These are phyloP conservation scores for Girardinus metallicus DNA, from an alignment of 2,797 vertebrate species.

Conservation along the genomic window DNA sequence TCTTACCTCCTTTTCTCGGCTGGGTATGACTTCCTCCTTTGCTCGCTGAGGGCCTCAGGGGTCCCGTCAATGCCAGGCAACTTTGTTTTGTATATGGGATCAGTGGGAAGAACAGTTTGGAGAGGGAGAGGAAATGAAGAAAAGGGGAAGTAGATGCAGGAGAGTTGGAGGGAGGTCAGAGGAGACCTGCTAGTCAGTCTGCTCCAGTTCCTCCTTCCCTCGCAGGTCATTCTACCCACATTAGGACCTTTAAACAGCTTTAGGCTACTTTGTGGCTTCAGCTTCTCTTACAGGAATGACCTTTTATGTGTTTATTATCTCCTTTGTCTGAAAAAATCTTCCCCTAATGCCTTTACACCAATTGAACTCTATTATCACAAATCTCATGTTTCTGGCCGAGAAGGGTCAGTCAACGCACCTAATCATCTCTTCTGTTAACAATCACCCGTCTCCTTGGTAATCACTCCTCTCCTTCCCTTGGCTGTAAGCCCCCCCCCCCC, in stretches of 20 bases:
- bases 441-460: constrained; percentile 70
- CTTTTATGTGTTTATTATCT: constrained; percentile 5
- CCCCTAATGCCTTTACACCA: constrained; percentile 10
- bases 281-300: neutral
- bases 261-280: constrained; percentile 43
- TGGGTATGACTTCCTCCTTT: constrained; percentile 70
- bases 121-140: constrained; percentile 72
- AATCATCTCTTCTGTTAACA: constrained; percentile 75
- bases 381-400: constrained; percentile 29
- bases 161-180: constrained; percentile 72
- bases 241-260: constrained; percentile 71
- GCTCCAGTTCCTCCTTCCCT: constrained; percentile 74
- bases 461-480: constrained; percentile 50
- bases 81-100: constrained; percentile 81
- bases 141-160: constrained; percentile 68
- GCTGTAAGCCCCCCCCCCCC: constrained; percentile 46
- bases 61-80: constrained; percentile 78
- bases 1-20: constrained; percentile 60
- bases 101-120: constrained; percentile 60
- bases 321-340: constrained; percentile 10
- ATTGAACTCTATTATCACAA: constrained; percentile 24
- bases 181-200: constrained; percentile 77
- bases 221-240: constrained; percentile 75
- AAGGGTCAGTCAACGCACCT: constrained; percentile 73
- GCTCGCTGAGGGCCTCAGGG: constrained; percentile 67